phyloP scores from a whole-genome alignment of 2,888 invertebrate genomes.

The Acrobasis consociella region DNA sequence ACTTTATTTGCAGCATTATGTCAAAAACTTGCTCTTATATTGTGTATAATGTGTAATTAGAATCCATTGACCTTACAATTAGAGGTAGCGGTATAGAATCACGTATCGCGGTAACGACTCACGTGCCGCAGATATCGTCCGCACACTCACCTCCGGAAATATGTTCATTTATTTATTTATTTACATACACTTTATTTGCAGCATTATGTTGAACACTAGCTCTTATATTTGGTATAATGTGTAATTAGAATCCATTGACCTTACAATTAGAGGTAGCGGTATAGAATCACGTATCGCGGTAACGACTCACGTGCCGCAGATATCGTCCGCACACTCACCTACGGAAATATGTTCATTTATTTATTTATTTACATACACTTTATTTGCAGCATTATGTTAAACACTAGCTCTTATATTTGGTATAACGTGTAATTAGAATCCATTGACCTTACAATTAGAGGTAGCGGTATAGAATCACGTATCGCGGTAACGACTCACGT shows the following conservation, averaged over 20 bases:
- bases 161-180: not conserved
- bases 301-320: too few species aligned
- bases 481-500: constrained; percentile 17
- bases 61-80: constrained; percentile 16
- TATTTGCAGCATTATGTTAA: too few species aligned
- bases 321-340: constrained; percentile 2
- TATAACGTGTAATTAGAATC: too few species aligned
- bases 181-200: too few species aligned
- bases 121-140: constrained; percentile 18
- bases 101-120: constrained; percentile 17
- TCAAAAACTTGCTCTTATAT: too few species aligned
- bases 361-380: not conserved
- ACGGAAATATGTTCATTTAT: not conserved
- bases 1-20: not conserved
- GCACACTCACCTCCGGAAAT: not conserved
- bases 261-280: too few species aligned
- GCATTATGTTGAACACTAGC: not conserved
- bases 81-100: constrained; percentile 12
- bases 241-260: too few species aligned
- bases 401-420: too few species aligned
- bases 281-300: too few species aligned
- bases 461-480: constrained; percentile 16
- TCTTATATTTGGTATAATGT: too few species aligned
- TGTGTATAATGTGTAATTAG: constrained; percentile 7
- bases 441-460: too few species aligned